These are phyloP conservation scores for Drosophila oshimai DNA, from an alignment of 1,140 invertebrate species.

Conservation along the genomic window DNA sequence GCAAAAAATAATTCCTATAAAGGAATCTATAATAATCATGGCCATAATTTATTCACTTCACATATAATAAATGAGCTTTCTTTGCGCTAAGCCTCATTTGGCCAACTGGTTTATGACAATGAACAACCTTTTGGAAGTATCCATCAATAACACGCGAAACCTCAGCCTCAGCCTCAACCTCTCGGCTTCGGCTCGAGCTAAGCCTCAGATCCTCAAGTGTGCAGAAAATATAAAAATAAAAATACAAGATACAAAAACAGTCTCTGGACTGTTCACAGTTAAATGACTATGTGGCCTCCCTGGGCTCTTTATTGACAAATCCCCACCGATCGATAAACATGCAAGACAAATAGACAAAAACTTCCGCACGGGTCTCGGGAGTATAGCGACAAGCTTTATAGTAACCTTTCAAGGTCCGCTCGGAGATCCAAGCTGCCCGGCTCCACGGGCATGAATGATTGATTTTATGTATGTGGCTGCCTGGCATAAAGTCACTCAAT, in stretches of 20 bases:
- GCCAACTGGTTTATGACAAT: conserved; percentile 52
- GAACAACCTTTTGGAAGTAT: conserved; percentile 41
- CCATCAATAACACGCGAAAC: conserved; percentile 44
- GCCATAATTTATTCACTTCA: conserved; percentile 17
- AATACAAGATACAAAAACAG: conserved; percentile 16
- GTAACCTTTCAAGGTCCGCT: conserved; percentile 62
- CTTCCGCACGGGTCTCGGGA: conserved; percentile 53
- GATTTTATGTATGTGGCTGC: conserved; percentile 75
- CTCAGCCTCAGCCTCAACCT: conserved; percentile 4
- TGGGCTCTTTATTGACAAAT: conserved; percentile 64
- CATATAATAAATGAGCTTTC: conserved; percentile 31
- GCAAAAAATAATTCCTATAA: neutral
- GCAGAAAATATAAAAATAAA: conserved; percentile 18
- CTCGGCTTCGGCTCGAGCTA: neutral
- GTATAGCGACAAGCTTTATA: conserved; percentile 44
- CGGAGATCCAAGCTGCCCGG: conserved; percentile 33
- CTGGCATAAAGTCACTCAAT: conserved; percentile 79
- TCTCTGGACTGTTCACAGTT: conserved; percentile 51
- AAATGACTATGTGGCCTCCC: conserved; percentile 64
- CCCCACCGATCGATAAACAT: conserved; percentile 68
- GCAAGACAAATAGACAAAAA: conserved; percentile 56
- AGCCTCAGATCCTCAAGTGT: conserved; percentile 35
- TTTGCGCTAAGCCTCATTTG: conserved; percentile 6
- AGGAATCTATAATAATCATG: neutral
- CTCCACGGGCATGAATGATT: conserved; percentile 58